Evolutionary conservation across 2,888 invertebrate genomes (phyloP).

Genomic region (Ormyrus thymus): DNA sequence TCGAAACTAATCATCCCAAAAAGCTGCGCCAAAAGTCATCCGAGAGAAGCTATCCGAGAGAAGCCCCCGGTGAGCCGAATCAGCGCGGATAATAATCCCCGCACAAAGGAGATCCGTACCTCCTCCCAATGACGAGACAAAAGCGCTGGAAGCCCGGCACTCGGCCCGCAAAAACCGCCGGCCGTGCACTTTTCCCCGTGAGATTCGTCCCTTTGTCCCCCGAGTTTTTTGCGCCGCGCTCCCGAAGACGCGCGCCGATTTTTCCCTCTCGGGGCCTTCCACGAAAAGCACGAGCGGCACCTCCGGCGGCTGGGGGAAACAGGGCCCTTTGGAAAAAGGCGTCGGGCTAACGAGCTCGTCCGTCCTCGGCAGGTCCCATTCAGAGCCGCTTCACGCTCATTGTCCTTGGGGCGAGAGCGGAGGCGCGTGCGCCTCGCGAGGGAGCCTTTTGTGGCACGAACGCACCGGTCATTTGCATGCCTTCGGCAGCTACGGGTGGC

Average conservation of each 20-base stretch:
- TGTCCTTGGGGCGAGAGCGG: slow-evolving; percentile 10
- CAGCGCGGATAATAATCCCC: background rate
- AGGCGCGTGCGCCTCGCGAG: slow-evolving; percentile 14
- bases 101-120: background rate
- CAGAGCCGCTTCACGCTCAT: background rate
- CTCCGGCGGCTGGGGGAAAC: background rate
- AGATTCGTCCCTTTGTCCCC: slow-evolving; percentile 33
- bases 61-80: background rate
- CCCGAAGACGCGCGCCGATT: slow-evolving; percentile 65
- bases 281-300: background rate
- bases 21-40: slow-evolving; percentile 13
- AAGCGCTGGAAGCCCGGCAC: slow-evolving; percentile 10
- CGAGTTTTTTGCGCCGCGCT: slow-evolving; percentile 7
- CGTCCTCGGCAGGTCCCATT: slow-evolving; percentile 23
- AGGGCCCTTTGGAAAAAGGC: background rate
- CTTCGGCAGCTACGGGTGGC: background rate
- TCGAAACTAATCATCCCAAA: background rate
- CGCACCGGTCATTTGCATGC: slow-evolving; percentile 33
- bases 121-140: slow-evolving; percentile 27
- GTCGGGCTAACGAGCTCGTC: slow-evolving; percentile 28
- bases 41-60: background rate
- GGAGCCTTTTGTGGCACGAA: background rate
- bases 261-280: slow-evolving; percentile 57
- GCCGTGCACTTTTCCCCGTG: slow-evolving; percentile 41
- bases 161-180: slow-evolving; percentile 26